Evolutionary conservation across 2,888 invertebrate genomes (phyloP), one percentile per base, ranked within the genome.

Genomic region (Troides oblongomaculatus): DNA sequence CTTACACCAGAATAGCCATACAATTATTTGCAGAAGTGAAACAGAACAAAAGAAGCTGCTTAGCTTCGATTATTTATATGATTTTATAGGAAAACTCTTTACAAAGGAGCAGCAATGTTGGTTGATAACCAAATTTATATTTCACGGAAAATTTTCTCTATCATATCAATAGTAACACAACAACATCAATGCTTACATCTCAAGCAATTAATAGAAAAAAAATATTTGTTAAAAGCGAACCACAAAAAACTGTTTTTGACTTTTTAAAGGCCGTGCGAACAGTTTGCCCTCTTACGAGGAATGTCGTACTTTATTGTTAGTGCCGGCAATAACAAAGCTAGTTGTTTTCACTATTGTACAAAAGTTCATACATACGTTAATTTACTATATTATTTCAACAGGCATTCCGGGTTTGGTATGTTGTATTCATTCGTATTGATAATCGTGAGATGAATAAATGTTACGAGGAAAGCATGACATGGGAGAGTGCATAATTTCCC

Each of bases 261-360:
- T 78, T 80, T 82, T 77, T 77, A 83, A 79, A 82, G 79, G 75
- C 75, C 76, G 78, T 77, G 75, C 78, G 80, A 81, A 80, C 78
- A 80, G 78, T 75, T 76, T 76, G 75, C 77, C 78, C 80, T 77
- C 77, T 78, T 78, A 83, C 81, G 82, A 85, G 89, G 89, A 87
- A 87, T 78, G 81, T 76, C 75, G 78, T 79, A 74, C 79, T 81
- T 87, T 87, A 88, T 87, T 85, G 81, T 82, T 84, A 84, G 82
- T 77, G 75, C 76, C 75, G 69, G 77, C 74, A 78, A 81, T 84
- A 84, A 81, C 79, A 80, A 78, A 76, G 62, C 36, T 62, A 23
- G 74, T 81, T 81, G 81, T 81, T 84, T 81, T 82, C 79, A 83
- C 79, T 30, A 30, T 30, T 30, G 78, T 82, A 39, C 81, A 81